These are phyloP conservation scores for Sminthopsis crassicaudata DNA, from an alignment of 2,113 vertebrate species.

Conservation along the genomic window DNA sequence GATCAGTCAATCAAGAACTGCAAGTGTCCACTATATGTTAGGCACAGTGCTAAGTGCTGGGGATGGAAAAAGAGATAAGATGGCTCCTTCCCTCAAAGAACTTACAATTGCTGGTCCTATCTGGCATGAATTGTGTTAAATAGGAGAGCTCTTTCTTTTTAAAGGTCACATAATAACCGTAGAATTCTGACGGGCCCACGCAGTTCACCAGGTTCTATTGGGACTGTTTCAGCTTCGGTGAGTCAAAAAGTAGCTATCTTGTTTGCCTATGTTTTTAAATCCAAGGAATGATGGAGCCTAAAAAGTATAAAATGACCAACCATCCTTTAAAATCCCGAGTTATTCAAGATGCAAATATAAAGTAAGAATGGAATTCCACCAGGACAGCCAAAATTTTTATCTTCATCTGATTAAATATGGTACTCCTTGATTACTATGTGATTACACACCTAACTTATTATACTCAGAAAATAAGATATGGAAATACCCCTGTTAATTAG, in stretches of 20 bases:
- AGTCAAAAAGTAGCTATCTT: not conserved
- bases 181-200: not conserved
- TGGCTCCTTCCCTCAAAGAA: not conserved
- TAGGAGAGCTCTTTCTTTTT: not conserved
- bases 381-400: not conserved
- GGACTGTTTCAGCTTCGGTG: not conserved
- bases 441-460: not conserved
- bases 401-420: not conserved
- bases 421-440: not conserved
- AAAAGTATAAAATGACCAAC: not conserved
- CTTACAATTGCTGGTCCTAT: not conserved
- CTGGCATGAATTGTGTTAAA: not conserved
- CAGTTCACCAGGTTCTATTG: not conserved
- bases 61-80: not conserved
- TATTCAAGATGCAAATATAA: not conserved
- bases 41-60: not conserved
- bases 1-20: not conserved
- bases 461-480: not conserved
- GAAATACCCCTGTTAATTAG: not conserved
- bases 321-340: not conserved
- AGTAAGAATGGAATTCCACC: not conserved
- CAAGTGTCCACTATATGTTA: not conserved
- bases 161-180: not conserved
- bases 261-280: not conserved
- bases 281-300: not conserved